phyloP scores from a whole-genome alignment of 2,797 vertebrate species.

The Tenualosa thibaudeaui region DNA sequence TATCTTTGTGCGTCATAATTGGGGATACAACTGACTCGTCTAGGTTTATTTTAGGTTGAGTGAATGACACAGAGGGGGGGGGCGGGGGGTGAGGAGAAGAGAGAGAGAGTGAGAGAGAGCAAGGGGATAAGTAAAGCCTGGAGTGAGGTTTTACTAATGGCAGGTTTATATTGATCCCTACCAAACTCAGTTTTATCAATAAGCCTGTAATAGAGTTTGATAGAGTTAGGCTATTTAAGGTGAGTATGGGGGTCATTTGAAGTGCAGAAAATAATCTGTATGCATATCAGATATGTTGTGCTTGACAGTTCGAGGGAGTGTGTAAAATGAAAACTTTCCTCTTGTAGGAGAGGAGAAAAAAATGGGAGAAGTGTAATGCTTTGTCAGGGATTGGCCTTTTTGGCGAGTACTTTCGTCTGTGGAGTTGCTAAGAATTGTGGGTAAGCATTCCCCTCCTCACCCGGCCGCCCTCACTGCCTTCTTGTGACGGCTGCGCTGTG shows the following conservation, averaged over 20 bases:
- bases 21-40: conserved; percentile 18
- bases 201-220: conserved; percentile 17
- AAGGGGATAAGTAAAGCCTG: not conserved
- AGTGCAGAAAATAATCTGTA: conserved; percentile 18
- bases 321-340: not conserved
- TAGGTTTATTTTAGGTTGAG: conserved; percentile 5
- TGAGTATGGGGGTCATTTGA: not conserved
- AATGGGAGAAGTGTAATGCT: not conserved
- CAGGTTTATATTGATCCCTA: not conserved
- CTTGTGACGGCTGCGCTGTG: conserved; percentile 46
- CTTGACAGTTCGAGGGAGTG: not conserved
- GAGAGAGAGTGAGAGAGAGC: not conserved
- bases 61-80: not conserved
- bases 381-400: conserved; percentile 23
- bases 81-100: not conserved
- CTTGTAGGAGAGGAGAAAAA: not conserved
- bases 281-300: not conserved
- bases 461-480: not conserved
- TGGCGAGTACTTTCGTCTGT: conserved; percentile 5
- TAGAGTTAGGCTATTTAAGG: not conserved
- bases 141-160: conserved; percentile 5
- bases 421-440: conserved; percentile 44
- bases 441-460: conserved; percentile 36
- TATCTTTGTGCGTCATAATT: conserved; percentile 15
- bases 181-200: conserved; percentile 19